phyloP scores from a whole-genome alignment of 1,140 invertebrate genomes.

The Maniola jurtina region DNA sequence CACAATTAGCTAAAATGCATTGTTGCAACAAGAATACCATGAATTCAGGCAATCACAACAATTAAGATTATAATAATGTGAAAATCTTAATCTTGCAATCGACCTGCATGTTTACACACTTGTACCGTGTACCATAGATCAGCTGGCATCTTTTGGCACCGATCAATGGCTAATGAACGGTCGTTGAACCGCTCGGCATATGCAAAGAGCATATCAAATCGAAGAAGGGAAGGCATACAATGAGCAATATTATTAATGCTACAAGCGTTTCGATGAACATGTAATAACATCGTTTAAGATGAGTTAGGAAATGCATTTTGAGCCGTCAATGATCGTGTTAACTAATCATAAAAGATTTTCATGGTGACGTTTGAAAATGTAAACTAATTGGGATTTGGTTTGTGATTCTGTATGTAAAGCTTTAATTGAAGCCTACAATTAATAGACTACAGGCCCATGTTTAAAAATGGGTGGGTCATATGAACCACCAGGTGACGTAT shows the following conservation, averaged over 20 bases:
- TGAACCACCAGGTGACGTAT: too few species aligned
- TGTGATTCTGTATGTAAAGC: too few species aligned
- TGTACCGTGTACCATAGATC: constrained; percentile 10
- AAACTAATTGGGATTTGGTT: too few species aligned
- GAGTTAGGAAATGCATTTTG: not conserved
- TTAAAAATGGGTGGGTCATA: too few species aligned
- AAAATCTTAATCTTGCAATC: not conserved
- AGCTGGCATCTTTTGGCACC: constrained; percentile 33
- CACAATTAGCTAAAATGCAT: too few species aligned
- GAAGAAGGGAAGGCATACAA: constrained; percentile 17
- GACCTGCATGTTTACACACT: not conserved
- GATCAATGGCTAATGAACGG: constrained; percentile 30
- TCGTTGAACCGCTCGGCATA: constrained; percentile 28
- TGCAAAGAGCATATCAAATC: constrained; percentile 25
- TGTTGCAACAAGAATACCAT: too few species aligned
- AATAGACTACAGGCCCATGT: too few species aligned
- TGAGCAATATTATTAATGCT: constrained; percentile 20
- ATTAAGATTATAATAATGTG: too few species aligned
- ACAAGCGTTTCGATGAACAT: constrained; percentile 5
- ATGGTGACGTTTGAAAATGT: too few species aligned
- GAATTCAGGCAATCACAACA: too few species aligned
- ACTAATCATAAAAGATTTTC: not conserved
- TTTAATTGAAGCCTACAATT: not conserved
- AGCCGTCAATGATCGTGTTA: not conserved
- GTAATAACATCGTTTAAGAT: constrained; percentile 15